Evolutionary conservation across 2,113 vertebrate genomes (phyloP), one percentile per base, ranked within the genome.

Genomic region (Rhynchomys soricoides): DNA sequence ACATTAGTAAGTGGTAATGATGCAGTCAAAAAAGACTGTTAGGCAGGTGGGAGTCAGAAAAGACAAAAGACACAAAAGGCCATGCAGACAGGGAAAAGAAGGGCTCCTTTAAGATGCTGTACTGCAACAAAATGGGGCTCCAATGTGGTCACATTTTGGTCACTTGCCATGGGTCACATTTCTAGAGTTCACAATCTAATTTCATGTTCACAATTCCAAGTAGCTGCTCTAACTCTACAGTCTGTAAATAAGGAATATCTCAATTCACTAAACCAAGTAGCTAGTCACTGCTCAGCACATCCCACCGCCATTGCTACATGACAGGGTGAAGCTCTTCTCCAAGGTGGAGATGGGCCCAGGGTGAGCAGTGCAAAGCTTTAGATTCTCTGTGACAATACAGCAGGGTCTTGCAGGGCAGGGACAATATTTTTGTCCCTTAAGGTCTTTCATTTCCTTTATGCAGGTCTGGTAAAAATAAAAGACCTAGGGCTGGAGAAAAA

Each of bases 61-160:
- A 0, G 34, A 52, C 19, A 10, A 16, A 40, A n/a, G 5, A n/a
- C 2, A 40, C 4, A 2, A 34, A 29, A 66, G n/a, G 5, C 52
- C 50, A 85, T 15, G 26, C 24, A 89, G 15, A 21, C 15, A 16
- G 6, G 4, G 4, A 0, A 19, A 7, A 16, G 5, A 5, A 26
- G 48, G 29, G 7, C 17, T 48, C 64, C 22, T 2, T 52, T 68
- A 59, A 57, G 26, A 21, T 5, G 21, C 40, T 10, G 0, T 48
- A 22, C 37, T 9, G 12, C 9, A 7, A 75, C 45, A 40, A 73
- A 37, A 12, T 2, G 0, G 31, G 73, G 66, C 24, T 62, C n/a
- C 34, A 64, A 37, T 0, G 0, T 48, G 3, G 52, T 13, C 45
- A 31, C 62, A 17, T 48, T 11, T 3, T 77, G 12, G 79, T 26